These are phyloP conservation scores for Turritopsis dohrnii DNA, from an alignment of 30 jellyfish, hydroid and myxozoan species.

Conservation along the genomic window DNA sequence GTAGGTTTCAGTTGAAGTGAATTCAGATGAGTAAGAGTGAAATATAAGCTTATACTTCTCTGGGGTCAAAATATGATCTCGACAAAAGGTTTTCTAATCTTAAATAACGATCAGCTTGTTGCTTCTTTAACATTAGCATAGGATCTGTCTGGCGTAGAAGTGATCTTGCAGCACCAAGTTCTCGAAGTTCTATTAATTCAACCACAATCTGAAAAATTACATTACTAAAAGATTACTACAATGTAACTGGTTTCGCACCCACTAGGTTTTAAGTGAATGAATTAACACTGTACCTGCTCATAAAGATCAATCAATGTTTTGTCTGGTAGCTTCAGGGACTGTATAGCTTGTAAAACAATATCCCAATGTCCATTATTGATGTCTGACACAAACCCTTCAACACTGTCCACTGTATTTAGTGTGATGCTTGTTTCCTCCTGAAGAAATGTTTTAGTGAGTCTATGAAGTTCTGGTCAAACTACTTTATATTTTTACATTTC, in stretches of 20 bases:
- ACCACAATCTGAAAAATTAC: constrained; percentile 58
- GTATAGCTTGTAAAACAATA: constrained; percentile 83
- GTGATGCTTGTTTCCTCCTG: constrained; percentile 92
- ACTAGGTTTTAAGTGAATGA: not conserved
- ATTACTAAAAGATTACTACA: not conserved
- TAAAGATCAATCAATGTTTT: constrained; percentile 77
- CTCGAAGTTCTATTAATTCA: constrained; percentile 84
- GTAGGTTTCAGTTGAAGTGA: not conserved
- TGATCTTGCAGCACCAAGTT: constrained; percentile 89
- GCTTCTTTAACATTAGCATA: constrained; percentile 75
- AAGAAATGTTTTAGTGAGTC: not conserved
- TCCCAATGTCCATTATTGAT: constrained; percentile 98
- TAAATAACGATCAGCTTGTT: constrained; percentile 72
- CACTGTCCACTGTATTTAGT: constrained; percentile 77
- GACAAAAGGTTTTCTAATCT: constrained; percentile 83
- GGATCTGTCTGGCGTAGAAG: constrained; percentile 92
- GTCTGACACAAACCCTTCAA: constrained; percentile 82
- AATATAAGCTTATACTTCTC: constrained; percentile 50
- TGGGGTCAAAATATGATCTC: constrained; percentile 85
- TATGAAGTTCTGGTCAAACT: too few relatives aligned
- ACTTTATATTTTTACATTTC: too few relatives aligned
- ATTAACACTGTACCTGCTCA: constrained; percentile 57
- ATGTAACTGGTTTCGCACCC: not conserved
- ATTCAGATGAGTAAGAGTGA: not conserved
- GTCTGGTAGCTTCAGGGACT: constrained; percentile 75